Percentiles rank a stretch among this genome's conserved stretches.
Evolutionary conservation across 2,113 vertebrate species (phyloP).

Genomic region (Clinocottus analis): DNA sequence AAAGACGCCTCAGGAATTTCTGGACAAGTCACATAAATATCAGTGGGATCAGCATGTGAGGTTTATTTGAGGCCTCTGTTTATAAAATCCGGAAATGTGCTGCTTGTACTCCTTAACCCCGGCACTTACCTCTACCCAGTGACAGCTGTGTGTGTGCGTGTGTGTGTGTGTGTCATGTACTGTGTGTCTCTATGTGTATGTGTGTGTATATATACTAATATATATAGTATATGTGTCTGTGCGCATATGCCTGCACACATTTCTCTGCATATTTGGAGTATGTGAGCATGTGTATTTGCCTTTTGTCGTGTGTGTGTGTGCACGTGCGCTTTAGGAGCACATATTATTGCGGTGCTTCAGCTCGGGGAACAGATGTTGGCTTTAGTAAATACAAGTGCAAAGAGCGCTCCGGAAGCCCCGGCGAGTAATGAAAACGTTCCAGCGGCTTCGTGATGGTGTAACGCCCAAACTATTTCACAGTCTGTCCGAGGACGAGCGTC

Average conservation of each 20-base stretch:
- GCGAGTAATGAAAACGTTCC: slow-evolving; percentile 72
- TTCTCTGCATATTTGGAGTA: not conserved
- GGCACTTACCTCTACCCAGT: slow-evolving; percentile 64
- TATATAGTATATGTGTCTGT: too few relatives aligned
- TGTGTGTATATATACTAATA: too few relatives aligned
- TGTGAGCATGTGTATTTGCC: not conserved
- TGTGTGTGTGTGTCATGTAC: too few relatives aligned
- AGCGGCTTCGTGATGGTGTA: slow-evolving; percentile 57
- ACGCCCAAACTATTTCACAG: slow-evolving; percentile 73
- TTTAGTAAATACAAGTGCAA: slow-evolving; percentile 83
- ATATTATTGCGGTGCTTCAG: slow-evolving; percentile 68
- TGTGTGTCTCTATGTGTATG: too few relatives aligned
- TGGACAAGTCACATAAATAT: slow-evolving; percentile 87
- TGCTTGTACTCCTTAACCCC: slow-evolving; percentile 74
- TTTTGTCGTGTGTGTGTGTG: slow-evolving; percentile 4
- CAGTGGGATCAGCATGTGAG: slow-evolving; percentile 86
- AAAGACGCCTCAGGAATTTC: slow-evolving; percentile 89
- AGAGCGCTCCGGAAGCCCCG: slow-evolving; percentile 70
- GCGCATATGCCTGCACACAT: not conserved
- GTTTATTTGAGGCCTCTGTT: slow-evolving; percentile 86
- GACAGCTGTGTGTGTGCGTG: slow-evolving; percentile 58
- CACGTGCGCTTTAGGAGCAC: slow-evolving; percentile 50
- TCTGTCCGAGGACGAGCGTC: slow-evolving; percentile 54
- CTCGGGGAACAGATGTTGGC: slow-evolving; percentile 77
- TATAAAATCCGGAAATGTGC: slow-evolving; percentile 85